Percentiles rank a stretch among this genome's conserved stretches.
phyloP scores from a whole-genome alignment of 2,113 vertebrate species.

The Scatophagus argus region DNA sequence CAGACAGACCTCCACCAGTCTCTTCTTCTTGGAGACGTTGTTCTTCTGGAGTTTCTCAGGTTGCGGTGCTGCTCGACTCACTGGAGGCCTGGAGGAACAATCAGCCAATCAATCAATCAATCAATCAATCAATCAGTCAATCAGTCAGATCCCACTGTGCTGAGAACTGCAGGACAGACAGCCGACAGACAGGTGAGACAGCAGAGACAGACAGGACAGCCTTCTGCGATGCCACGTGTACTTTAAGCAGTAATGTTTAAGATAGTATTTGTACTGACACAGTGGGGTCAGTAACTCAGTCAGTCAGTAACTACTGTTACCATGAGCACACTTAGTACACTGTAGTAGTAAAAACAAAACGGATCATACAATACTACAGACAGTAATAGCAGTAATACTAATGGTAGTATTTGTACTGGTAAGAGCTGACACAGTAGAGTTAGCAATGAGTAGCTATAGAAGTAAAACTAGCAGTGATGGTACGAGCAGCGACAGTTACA shows the following conservation, averaged over 20 bases:
- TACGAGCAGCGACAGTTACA: background rate
- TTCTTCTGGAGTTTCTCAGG: conserved; percentile 97
- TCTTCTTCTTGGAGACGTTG: conserved; percentile 95
- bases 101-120: background rate
- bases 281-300: no score
- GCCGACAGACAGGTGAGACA: conserved; percentile 17
- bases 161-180: conserved; percentile 7
- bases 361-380: no score
- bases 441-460: no score
- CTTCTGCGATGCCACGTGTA: background rate
- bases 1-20: conserved; percentile 90
- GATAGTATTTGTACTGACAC: background rate
- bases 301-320: no score
- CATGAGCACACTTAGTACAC: no score
- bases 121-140: background rate
- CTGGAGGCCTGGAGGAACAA: conserved; percentile 87
- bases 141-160: background rate
- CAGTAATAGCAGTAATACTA: background rate
- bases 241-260: background rate
- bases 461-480: background rate
- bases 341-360: no score
- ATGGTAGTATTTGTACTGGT: no score
- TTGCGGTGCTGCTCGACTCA: conserved; percentile 93
- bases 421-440: no score
- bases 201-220: background rate